Conservation (phyloP, 2,797 vertebrate species). For the Tangara arthus region DNA sequence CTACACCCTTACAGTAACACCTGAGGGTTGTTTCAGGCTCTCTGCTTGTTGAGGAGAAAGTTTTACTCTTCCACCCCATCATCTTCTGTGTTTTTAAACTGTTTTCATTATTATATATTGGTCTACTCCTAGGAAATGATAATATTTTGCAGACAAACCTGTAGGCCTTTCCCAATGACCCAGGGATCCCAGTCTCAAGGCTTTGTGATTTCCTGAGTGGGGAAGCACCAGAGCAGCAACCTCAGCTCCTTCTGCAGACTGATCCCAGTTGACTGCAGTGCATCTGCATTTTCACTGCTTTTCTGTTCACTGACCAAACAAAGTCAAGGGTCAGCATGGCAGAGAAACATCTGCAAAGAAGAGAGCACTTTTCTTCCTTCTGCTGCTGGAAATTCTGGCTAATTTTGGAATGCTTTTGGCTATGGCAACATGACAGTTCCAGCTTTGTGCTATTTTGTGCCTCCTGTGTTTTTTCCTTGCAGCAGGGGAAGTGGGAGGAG, state of each 20-base stretch:
- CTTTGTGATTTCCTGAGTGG: constrained; percentile 64
- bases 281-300: constrained; percentile 30
- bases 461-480: neutral
- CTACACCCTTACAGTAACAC: neutral
- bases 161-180: constrained; percentile 46
- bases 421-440: neutral
- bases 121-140: constrained; percentile 38
- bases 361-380: neutral
- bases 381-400: neutral
- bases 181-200: constrained; percentile 47
- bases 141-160: constrained; percentile 47
- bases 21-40: neutral
- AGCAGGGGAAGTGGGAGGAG: neutral
- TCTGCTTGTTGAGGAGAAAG: neutral
- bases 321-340: constrained; percentile 12
- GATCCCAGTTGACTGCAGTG: neutral
- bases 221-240: constrained; percentile 40
- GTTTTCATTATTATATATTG: constrained; percentile 22
- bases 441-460: neutral
- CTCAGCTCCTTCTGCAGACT: constrained; percentile 17
- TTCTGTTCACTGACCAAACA: constrained; percentile 6
- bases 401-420: neutral
- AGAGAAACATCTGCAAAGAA: constrained; percentile 29
- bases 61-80: neutral
- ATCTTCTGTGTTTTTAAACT: neutral